Evolutionary conservation across 2,888 invertebrate species (phyloP), one percentile per base, ranked within the genome.

Genomic region (Epiblema foenella): DNA sequence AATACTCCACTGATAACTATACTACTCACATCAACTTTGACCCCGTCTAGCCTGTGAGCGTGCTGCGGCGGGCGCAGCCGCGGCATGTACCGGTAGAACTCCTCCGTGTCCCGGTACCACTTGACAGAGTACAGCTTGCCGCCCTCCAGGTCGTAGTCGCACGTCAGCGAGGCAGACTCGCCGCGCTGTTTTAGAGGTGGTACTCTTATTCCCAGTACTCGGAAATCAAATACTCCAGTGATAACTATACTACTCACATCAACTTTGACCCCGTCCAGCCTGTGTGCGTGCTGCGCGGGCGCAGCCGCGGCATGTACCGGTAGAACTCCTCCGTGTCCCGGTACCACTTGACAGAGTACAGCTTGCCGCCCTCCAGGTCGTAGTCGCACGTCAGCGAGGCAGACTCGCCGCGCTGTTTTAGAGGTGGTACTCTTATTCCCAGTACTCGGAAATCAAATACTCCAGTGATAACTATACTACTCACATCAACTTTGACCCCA

Each of bases 21-120:
- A 11, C 1, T 18, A 93, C 95, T 94, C 81, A 95, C 95, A 78
- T 95, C 95, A 75, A 95, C 95, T 83, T 91, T 93, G 60, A 95
- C 94, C 49, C 95, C 95, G 1, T 95, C 94, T 68, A 95, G 88
- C 56, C 89, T 91, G 81, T 95, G 95, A 49, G 94, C 94, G 80
- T 95, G 95, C 63, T 95, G 95, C 57, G 24, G 95, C 94, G 0
- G 95, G 95, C 76, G 90, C 77, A 95, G 88, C 57, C 93, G 91
- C 2, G 95, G 95, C 86, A 95, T 94, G 79, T 94, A 95, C 73
- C 95, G 91, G 87, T 95, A 95, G 85, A 95, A 95, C 84, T 95
- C 95, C 78, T 95, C 94, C 78, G 94, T 94, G 74, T 95, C 95
- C 62, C 95, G 90, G 79, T 94, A 95, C 95, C 95, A 95, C 83